Conservation (phyloP, 2,113 vertebrate genomes). For the Actenoides lindsayi region DNA sequence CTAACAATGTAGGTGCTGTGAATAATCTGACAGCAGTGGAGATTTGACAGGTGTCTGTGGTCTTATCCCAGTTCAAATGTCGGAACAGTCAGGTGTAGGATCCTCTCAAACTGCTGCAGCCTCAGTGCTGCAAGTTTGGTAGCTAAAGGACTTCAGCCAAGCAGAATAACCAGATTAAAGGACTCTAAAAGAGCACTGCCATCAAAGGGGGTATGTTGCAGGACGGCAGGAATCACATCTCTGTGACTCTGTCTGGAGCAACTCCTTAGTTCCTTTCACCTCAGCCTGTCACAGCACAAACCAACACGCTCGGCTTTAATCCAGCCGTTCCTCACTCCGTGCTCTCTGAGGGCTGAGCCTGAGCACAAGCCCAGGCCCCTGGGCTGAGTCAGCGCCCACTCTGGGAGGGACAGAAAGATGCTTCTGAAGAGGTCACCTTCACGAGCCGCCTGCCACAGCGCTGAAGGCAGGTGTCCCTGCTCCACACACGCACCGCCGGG, state of each 20-base stretch:
- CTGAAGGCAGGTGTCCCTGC: neutral
- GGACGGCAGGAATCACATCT: neutral
- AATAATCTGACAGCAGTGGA: neutral
- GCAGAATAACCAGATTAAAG: neutral
- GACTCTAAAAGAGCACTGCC: neutral
- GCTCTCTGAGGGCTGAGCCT: neutral
- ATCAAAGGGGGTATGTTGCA: neutral
- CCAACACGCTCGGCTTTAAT: neutral
- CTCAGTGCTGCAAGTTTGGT: neutral
- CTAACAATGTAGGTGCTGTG: neutral
- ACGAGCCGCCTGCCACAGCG: accelerated
- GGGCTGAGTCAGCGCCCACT: neutral
- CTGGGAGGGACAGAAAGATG: neutral
- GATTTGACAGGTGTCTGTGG: neutral
- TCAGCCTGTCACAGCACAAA: neutral
- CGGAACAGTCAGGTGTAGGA: neutral
- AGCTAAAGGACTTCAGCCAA: neutral
- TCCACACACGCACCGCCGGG: neutral
- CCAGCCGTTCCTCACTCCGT: neutral
- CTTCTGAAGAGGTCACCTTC: neutral
- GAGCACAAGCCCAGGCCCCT: neutral
- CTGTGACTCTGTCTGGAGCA: neutral
- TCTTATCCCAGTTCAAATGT: accelerated
- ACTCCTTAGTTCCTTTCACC: neutral
- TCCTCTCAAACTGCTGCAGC: neutral